Evolutionary conservation across 2,113 vertebrate genomes (phyloP), one percentile per base, ranked within the genome.

Genomic region (Pandion haliaetus): DNA sequence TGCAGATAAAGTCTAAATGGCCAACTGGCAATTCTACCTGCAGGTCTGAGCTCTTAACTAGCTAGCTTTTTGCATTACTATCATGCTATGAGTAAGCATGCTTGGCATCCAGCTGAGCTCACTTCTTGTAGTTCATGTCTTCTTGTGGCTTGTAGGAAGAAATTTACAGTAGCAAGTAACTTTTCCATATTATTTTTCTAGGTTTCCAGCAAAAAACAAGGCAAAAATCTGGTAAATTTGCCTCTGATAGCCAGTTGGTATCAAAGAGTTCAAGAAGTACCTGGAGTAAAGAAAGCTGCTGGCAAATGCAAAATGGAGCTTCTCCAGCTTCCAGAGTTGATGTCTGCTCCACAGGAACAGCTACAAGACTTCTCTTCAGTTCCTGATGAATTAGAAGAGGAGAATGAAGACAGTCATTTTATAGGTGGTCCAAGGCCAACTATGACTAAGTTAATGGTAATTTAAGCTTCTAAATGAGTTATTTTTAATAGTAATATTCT

Each of bases 391-490:
- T 90, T 96, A 67, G 97, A 98, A 84, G 97, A 97, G 25, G 91
- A 96, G 12, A 94, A 91, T 28, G 92, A 90, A n/a, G 97, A 98
- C n/a, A 82, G 90, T 89, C 88, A 96, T 45, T 99, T 99, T 95
- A 94, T 98, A 47, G 99, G 99, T 71, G 99, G 99, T 70, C 99
- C 99, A 25, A 98, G 99, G 91, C 99, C 99, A 92, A 99, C 99
- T 38, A 98, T 99, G 98, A 98, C 98, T 62, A 99, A 99, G 88
- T 98, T 99, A 83, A 98, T 99, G 98, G 99, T 99, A 99, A 98
- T 70, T 91, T 80, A 86, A 86, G 45, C 44, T 58, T 92, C 89
- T 80, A 55, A 69, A 44, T 65, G 8, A 69, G 11, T 40, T 86
- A 8, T 36, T 82, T 93, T 59, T 55, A 29, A 13, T 65, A 44